Evolutionary conservation across 2,888 invertebrate genomes (phyloP).

Genomic region (Chorisops tibialis): DNA sequence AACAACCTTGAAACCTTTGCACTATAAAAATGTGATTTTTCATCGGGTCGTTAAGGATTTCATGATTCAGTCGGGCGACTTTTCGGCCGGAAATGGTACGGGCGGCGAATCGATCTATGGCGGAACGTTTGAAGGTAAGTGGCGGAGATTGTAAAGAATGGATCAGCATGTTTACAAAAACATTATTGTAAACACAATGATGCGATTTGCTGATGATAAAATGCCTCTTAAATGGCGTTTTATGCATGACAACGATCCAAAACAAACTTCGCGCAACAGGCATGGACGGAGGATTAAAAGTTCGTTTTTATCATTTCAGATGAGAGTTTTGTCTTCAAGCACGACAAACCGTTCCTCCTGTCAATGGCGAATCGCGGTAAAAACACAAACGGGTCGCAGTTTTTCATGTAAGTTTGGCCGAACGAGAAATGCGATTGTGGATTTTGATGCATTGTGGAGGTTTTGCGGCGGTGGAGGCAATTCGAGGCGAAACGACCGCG

Average conservation of each 20-base stretch:
- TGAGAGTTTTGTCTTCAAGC: constrained; percentile 86
- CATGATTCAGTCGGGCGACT: constrained; percentile 92
- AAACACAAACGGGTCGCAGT: constrained; percentile 97
- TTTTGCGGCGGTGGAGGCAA: neutral
- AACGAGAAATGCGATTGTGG: neutral
- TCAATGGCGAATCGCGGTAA: constrained; percentile 99
- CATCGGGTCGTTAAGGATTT: constrained; percentile 96
- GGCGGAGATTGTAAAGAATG: too few species aligned
- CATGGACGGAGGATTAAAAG: constrained; percentile 16
- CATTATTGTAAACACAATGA: too few species aligned
- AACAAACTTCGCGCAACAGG: constrained; percentile 5
- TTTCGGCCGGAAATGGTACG: constrained; percentile 91
- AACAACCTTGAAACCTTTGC: constrained; percentile 76
- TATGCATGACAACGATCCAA: too few species aligned
- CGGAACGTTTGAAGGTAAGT: constrained; percentile 87
- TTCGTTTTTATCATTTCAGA: constrained; percentile 62
- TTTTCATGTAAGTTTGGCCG: constrained; percentile 86
- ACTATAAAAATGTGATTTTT: constrained; percentile 87
- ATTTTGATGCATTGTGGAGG: neutral
- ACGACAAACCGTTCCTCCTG: constrained; percentile 84
- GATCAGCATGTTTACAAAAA: too few species aligned
- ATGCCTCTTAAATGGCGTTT: too few species aligned
- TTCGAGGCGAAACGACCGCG: too few species aligned
- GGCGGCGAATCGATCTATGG: constrained; percentile 99
- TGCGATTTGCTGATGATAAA: too few species aligned